Percentiles rank a stretch among this genome's conserved stretches.
These are phyloP conservation scores for Meloidogyne chitwoodi DNA, from an alignment of 1,140 invertebrate genomes.

Conservation along the genomic window DNA sequence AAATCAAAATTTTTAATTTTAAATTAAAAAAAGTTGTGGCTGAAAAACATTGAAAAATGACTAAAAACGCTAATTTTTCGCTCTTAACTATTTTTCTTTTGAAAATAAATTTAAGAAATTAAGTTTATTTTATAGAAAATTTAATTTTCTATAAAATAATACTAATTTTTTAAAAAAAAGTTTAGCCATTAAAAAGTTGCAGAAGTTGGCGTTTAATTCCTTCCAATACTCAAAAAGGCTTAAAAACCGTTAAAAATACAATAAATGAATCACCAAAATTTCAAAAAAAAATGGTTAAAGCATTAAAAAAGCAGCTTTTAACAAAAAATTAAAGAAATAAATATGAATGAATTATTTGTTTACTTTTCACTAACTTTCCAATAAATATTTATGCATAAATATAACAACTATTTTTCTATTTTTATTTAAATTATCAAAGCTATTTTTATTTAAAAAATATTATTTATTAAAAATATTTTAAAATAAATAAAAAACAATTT, in stretches of 20 bases:
- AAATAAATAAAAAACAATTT: not conserved
- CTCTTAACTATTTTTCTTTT: not conserved
- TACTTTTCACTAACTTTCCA: not conserved
- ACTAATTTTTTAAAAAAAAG: too few species aligned
- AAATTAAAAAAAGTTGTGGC: not conserved
- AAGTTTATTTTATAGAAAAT: not conserved
- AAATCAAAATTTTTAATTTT: not conserved
- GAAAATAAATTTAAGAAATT: not conserved
- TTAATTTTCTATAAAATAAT: not conserved
- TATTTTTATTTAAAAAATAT: not conserved
- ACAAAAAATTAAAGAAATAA: not conserved
- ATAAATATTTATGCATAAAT: too few species aligned
- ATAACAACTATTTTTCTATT: too few species aligned
- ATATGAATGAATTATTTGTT: not conserved
- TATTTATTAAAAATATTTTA: not conserved
- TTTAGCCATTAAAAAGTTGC: too few species aligned
- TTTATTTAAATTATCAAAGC: not conserved
- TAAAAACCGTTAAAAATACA: not conserved
- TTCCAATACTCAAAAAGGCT: not conserved
- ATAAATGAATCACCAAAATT: not conserved
- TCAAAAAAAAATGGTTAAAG: not conserved
- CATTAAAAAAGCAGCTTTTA: not conserved
- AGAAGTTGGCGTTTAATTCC: too few species aligned
- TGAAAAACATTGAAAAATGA: not conserved
- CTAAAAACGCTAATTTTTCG: not conserved